Evolutionary conservation across 2,113 vertebrate species (phyloP).

Genomic region (Pipra filicauda): DNA sequence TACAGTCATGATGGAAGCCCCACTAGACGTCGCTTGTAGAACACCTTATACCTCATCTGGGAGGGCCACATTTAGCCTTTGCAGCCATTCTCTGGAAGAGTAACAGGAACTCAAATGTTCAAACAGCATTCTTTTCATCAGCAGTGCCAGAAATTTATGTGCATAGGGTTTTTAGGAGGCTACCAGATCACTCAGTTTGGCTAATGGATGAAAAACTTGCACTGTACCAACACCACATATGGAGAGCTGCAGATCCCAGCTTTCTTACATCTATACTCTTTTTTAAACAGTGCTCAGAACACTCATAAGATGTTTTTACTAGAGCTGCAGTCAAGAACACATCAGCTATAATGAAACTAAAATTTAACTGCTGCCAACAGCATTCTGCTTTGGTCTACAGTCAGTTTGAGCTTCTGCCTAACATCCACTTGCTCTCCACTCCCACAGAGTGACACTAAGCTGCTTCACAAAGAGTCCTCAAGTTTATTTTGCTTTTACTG

Average conservation of each 20-base stretch:
- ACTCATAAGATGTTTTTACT: not conserved
- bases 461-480: not conserved
- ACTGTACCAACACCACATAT: not conserved
- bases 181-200: not conserved
- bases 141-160: not conserved
- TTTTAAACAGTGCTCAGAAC: not conserved
- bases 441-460: not conserved
- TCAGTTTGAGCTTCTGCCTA: slow-evolving; percentile 13
- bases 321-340: slow-evolving; percentile 1
- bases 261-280: not conserved
- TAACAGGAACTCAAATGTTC: not conserved
- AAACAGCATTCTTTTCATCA: not conserved
- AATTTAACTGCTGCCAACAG: slow-evolving; percentile 42
- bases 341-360: not conserved
- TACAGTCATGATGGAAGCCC: not conserved
- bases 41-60: not conserved
- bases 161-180: not conserved
- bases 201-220: not conserved
- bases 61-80: not conserved
- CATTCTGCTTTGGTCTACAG: not conserved
- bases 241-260: not conserved
- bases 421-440: not conserved
- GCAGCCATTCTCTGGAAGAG: not conserved
- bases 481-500: slow-evolving; percentile 53
- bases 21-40: not conserved